These are phyloP conservation scores for Trinectes maculatus DNA, from an alignment of 2,113 vertebrate species.

Conservation along the genomic window DNA sequence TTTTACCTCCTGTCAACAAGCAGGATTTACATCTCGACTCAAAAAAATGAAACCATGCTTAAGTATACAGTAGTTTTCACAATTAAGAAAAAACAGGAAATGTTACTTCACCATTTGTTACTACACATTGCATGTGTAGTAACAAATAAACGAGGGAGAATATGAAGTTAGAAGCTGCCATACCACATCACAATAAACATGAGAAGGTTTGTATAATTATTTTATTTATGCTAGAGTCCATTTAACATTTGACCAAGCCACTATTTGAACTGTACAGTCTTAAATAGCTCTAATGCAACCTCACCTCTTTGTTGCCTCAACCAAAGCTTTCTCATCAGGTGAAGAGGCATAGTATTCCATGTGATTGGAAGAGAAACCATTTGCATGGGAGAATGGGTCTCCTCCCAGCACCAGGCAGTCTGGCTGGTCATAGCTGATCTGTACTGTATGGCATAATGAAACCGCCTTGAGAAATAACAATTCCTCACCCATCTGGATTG, in stretches of 20 bases:
- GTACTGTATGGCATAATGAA: slow-evolving; percentile 95
- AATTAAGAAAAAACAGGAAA: too few species aligned
- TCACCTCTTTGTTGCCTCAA: slow-evolving; percentile 95
- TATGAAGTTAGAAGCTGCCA: too few species aligned
- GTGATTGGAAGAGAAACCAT: slow-evolving; percentile 79
- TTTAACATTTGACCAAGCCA: too few species aligned
- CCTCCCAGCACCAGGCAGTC: slow-evolving; percentile 75
- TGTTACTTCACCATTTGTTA: too few species aligned
- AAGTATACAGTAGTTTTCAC: too few species aligned
- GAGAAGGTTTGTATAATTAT: too few species aligned
- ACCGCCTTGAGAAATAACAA: slow-evolving; percentile 95
- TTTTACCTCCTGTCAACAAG: neutral
- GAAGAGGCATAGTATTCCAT: slow-evolving; percentile 97
- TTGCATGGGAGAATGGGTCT: slow-evolving; percentile 85
- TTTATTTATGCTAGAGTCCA: too few species aligned
- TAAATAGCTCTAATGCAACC: neutral
- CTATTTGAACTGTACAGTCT: too few species aligned
- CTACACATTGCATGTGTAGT: too few species aligned
- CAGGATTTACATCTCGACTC: neutral
- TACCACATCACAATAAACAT: too few species aligned
- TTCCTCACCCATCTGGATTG: slow-evolving; percentile 86
- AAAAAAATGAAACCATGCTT: too few species aligned
- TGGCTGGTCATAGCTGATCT: slow-evolving; percentile 90
- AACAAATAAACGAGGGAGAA: too few species aligned
- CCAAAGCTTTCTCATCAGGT: slow-evolving; percentile 96